Conservation (phyloP, 2,797 vertebrate species). For the Enteromius unitaeniatus region DNA sequence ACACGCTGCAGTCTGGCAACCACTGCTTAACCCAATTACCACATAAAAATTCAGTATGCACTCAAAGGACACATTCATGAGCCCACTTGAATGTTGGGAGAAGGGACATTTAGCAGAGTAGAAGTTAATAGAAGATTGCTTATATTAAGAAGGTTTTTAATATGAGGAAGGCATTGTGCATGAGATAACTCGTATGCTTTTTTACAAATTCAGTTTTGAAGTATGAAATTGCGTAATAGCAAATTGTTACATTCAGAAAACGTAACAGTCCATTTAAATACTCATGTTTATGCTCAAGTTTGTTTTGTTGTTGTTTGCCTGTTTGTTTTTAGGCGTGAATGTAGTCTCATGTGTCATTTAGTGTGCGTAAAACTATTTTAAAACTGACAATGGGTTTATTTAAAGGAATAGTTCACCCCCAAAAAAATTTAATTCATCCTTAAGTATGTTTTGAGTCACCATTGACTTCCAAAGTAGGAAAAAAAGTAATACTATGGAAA, state of each 20-base stretch:
- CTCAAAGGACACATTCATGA: neutral
- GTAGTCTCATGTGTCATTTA: neutral
- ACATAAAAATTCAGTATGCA: constrained; percentile 13
- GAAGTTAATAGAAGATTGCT: neutral
- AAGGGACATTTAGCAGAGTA: neutral
- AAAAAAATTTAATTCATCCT: too few relatives aligned
- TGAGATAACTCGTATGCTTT: neutral
- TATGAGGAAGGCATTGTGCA: neutral
- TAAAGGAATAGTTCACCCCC: too few relatives aligned
- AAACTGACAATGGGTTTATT: neutral
- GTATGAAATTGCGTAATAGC: neutral
- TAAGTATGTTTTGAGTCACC: too few relatives aligned
- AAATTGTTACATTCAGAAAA: neutral
- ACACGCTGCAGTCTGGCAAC: constrained; percentile 31
- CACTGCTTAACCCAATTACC: constrained; percentile 36
- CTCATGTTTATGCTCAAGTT: neutral
- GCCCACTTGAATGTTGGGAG: neutral
- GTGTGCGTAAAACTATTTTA: neutral
- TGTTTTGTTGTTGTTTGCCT: neutral
- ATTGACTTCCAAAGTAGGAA: too few relatives aligned
- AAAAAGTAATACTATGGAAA: too few relatives aligned
- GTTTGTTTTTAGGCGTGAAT: neutral
- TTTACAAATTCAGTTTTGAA: neutral
- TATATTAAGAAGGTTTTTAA: neutral
- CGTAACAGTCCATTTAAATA: neutral